phyloP scores from a whole-genome alignment of 1,140 invertebrate genomes.

The Drosophila takahashii region DNA sequence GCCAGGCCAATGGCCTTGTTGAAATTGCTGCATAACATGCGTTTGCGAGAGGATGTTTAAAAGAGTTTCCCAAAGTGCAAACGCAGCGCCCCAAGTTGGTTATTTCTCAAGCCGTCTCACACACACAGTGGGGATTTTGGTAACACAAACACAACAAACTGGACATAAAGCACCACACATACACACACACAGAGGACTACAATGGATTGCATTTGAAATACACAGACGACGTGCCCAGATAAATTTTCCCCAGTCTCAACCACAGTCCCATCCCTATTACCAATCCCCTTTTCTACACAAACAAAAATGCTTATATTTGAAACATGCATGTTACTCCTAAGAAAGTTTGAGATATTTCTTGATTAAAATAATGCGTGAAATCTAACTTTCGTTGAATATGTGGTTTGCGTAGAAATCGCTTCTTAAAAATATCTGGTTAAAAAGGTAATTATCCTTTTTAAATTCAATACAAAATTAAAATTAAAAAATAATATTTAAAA shows the following conservation, averaged over 20 bases:
- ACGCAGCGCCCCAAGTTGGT: slow-evolving; percentile 54
- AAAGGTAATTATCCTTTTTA: too few relatives aligned
- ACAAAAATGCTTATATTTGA: not conserved
- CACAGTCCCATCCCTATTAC: slow-evolving; percentile 14
- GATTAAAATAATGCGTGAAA: too few relatives aligned
- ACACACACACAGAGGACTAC: slow-evolving; percentile 17
- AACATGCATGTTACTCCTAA: not conserved
- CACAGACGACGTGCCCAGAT: slow-evolving; percentile 68
- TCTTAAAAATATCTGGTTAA: too few relatives aligned
- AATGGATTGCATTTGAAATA: slow-evolving; percentile 67
- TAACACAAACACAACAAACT: slow-evolving; percentile 75
- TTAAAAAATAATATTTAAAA: too few relatives aligned
- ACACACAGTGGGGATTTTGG: slow-evolving; percentile 51
- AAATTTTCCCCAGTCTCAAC: slow-evolving; percentile 52
- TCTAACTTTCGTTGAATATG: too few relatives aligned
- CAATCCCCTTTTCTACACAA: slow-evolving; percentile 5
- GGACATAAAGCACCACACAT: slow-evolving; percentile 65
- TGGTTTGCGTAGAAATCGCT: too few relatives aligned
- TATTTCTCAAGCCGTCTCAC: slow-evolving; percentile 55
- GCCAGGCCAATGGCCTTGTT: slow-evolving; percentile 27
- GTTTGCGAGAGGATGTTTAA: slow-evolving; percentile 62
- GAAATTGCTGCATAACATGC: slow-evolving; percentile 38
- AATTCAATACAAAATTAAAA: too few relatives aligned
- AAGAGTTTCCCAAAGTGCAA: slow-evolving; percentile 66
- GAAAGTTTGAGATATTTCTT: too few relatives aligned